Conservation (phyloP, 2,888 invertebrate species). For the Drosophila incognita region DNA sequence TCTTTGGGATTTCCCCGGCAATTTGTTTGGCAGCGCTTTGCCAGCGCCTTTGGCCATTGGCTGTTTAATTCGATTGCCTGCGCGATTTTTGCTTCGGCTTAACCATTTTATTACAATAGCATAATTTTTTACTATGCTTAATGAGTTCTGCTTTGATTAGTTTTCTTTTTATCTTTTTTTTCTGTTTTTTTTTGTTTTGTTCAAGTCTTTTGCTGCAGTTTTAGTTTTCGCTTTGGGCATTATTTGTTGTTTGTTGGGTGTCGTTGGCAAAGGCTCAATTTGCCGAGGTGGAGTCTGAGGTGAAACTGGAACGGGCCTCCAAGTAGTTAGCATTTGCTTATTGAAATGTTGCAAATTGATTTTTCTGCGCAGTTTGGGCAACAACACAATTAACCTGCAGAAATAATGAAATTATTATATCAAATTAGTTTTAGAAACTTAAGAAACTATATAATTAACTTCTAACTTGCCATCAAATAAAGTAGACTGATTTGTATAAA, state of each 20-base stretch:
- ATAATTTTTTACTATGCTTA: conserved; percentile 79
- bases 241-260: conserved; percentile 72
- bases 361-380: conserved; percentile 42
- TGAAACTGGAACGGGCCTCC: conserved; percentile 23
- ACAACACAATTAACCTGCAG: conserved; percentile 20
- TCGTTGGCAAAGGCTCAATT: conserved; percentile 62
- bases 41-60: conserved; percentile 63
- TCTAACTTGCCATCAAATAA: background rate
- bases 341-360: conserved; percentile 70
- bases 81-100: conserved; percentile 71
- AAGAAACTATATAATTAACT: background rate
- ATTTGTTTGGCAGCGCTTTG: conserved; percentile 71
- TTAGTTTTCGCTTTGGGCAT: conserved; percentile 44
- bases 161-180: conserved; percentile 51
- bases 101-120: conserved; percentile 79
- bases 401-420: background rate
- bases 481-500: background rate
- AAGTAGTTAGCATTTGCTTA: conserved; percentile 66
- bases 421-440: background rate
- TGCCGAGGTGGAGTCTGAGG: conserved; percentile 25
- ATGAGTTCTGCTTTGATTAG: conserved; percentile 79
- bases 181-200: conserved; percentile 17
- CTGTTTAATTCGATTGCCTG: conserved; percentile 79
- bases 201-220: conserved; percentile 26
- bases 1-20: conserved; percentile 73